These are phyloP conservation scores for Fulmarus glacialis DNA, from an alignment of 2,113 vertebrate genomes.

Conservation along the genomic window DNA sequence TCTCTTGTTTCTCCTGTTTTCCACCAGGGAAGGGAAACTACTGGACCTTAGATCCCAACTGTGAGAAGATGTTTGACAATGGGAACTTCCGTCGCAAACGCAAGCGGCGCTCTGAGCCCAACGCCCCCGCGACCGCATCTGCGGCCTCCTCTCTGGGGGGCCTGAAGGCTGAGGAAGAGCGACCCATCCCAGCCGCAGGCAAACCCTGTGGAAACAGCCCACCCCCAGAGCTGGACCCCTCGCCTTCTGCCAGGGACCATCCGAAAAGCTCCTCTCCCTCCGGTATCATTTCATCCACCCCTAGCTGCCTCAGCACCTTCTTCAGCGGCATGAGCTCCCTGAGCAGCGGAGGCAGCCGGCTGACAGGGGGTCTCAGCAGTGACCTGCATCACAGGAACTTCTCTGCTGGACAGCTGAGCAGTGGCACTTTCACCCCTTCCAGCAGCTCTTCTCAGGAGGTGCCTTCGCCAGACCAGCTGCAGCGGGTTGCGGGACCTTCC, in stretches of 20 bases:
- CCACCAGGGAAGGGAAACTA: constrained; percentile 94
- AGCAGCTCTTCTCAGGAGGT: constrained; percentile 64
- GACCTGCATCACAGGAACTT: constrained; percentile 80
- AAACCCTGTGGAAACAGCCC: constrained; percentile 79
- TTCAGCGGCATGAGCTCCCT: constrained; percentile 90
- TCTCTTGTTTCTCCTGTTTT: neutral
- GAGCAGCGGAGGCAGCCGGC: constrained; percentile 48
- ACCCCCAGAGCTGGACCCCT: constrained; percentile 77
- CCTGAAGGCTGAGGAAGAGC: constrained; percentile 81
- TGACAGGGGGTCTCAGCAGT: constrained; percentile 62
- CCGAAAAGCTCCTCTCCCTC: constrained; percentile 83
- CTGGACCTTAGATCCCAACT: constrained; percentile 98
- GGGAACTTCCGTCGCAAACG: constrained; percentile 96
- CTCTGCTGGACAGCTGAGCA: constrained; percentile 66
- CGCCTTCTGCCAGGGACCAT: constrained; percentile 84
- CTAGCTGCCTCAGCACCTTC: constrained; percentile 90
- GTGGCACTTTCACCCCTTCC: constrained; percentile 67
- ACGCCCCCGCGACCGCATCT: neutral
- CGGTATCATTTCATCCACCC: constrained; percentile 70
- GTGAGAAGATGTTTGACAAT: constrained; percentile 99
- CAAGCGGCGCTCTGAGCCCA: constrained; percentile 89
- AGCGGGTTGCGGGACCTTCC: constrained; percentile 58
- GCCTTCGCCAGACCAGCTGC: constrained; percentile 61
- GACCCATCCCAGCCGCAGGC: constrained; percentile 34
- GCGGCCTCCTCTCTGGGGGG: constrained; percentile 24